These are phyloP conservation scores for Todus mexicanus DNA, from an alignment of 2,797 vertebrate species.

Conservation along the genomic window DNA sequence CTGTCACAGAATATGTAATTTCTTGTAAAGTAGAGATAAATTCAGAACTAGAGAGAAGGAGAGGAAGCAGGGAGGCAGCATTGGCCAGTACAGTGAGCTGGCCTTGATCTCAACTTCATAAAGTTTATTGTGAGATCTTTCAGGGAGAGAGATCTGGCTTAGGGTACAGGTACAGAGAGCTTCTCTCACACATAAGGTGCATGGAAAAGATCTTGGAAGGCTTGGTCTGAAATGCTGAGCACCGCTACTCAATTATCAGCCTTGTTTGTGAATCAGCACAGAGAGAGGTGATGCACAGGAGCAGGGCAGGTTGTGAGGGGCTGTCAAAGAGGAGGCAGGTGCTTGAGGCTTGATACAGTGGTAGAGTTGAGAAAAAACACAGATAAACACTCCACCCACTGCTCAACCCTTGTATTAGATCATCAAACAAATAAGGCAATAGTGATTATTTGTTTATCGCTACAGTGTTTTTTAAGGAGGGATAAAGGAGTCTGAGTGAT, in stretches of 20 bases:
- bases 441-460: not conserved
- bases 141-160: not conserved
- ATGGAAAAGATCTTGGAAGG: not conserved
- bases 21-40: not conserved
- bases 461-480: not conserved
- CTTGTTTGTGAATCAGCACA: not conserved
- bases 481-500: not conserved
- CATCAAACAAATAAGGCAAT: not conserved
- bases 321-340: not conserved
- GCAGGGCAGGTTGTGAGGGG: not conserved
- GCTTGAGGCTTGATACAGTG: not conserved
- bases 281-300: not conserved
- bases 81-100: not conserved
- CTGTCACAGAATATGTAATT: not conserved
- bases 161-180: not conserved
- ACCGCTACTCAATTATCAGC: not conserved
- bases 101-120: not conserved
- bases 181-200: not conserved
- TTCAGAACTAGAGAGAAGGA: not conserved
- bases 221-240: not conserved
- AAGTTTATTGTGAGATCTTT: not conserved
- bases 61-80: not conserved
- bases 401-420: not conserved
- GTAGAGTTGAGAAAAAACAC: not conserved
- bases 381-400: not conserved